A percentile compares a stretch with the other conserved stretches of the same genome.
These are phyloP conservation scores for Gymnoscopelus microlampas DNA, from an alignment of 2,797 vertebrate species.

Conservation along the genomic window DNA sequence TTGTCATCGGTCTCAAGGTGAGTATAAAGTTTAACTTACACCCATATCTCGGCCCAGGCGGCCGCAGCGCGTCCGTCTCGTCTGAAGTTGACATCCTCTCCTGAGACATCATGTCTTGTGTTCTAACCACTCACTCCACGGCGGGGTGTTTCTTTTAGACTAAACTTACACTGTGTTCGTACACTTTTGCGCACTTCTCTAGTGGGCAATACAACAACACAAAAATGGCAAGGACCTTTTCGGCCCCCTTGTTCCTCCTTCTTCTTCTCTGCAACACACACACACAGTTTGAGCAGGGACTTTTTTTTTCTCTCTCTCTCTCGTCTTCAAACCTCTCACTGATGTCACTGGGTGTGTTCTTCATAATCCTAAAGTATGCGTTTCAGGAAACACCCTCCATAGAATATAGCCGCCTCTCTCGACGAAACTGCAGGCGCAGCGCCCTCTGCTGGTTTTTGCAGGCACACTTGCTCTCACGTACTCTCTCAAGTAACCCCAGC, in stretches of 20 bases:
- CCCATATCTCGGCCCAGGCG: constrained; percentile 81
- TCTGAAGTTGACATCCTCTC: constrained; percentile 85
- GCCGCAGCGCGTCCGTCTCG: constrained; percentile 80
- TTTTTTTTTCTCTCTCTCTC: constrained; percentile 57
- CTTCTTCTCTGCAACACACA: constrained; percentile 29
- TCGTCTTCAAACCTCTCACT: constrained; percentile 71
- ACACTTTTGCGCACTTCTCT: constrained; percentile 14
- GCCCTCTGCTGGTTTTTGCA: constrained; percentile 61
- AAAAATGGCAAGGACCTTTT: constrained; percentile 55
- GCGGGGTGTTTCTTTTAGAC: constrained; percentile 8
- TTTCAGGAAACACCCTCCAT: constrained; percentile 78
- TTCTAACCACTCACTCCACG: constrained; percentile 44
- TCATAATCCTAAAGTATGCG: constrained; percentile 80
- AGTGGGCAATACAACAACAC: constrained; percentile 11
- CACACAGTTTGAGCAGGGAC: constrained; percentile 45
- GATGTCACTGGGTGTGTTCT: constrained; percentile 86
- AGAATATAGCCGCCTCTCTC: neutral
- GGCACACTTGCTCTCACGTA: neutral
- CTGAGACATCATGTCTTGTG: constrained; percentile 36
- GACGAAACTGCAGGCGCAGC: constrained; percentile 44
- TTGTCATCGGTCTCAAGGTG: constrained; percentile 41
- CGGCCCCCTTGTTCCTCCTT: constrained; percentile 65
- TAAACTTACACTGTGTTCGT: constrained; percentile 31
- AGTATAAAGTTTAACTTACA: constrained; percentile 79
- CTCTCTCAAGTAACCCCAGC: too few species aligned